phyloP scores from a whole-genome alignment of 1,140 invertebrate genomes.

The Cyphomyrmex costatus region DNA sequence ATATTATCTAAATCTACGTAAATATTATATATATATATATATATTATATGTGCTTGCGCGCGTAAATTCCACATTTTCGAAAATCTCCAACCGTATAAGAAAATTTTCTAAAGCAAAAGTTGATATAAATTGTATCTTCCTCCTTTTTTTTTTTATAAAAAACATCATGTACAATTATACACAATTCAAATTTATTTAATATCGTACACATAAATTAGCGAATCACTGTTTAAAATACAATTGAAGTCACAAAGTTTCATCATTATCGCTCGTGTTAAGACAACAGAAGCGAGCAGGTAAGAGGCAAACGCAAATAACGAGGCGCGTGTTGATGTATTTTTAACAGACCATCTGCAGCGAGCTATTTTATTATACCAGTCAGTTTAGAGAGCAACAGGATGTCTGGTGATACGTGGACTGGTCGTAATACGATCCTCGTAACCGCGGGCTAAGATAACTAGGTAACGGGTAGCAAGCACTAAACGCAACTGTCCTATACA shows the following conservation, averaged over 20 bases:
- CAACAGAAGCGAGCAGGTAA: neutral
- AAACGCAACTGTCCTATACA: conserved; percentile 77
- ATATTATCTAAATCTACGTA: neutral
- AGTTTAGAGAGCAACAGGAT: conserved; percentile 73
- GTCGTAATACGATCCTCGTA: conserved; percentile 83
- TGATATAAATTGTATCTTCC: neutral
- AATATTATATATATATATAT: too few species aligned
- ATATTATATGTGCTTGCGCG: too few species aligned
- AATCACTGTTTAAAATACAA: neutral
- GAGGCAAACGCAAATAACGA: conserved; percentile 25
- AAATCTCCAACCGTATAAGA: neutral
- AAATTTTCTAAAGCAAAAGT: neutral
- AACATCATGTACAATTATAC: neutral
- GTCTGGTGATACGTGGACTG: conserved; percentile 76
- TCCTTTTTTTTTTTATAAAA: neutral
- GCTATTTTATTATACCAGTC: conserved; percentile 63
- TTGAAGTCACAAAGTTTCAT: neutral
- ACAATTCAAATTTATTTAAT: neutral
- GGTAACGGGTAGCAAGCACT: conserved; percentile 84
- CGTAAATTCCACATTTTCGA: neutral
- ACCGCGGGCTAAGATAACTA: conserved; percentile 83
- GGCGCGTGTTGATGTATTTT: conserved; percentile 56
- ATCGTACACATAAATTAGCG: neutral
- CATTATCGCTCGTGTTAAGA: neutral
- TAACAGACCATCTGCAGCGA: conserved; percentile 16